phyloP scores from a whole-genome alignment of 2,797 vertebrate species.

The Manis crassicaudata region DNA sequence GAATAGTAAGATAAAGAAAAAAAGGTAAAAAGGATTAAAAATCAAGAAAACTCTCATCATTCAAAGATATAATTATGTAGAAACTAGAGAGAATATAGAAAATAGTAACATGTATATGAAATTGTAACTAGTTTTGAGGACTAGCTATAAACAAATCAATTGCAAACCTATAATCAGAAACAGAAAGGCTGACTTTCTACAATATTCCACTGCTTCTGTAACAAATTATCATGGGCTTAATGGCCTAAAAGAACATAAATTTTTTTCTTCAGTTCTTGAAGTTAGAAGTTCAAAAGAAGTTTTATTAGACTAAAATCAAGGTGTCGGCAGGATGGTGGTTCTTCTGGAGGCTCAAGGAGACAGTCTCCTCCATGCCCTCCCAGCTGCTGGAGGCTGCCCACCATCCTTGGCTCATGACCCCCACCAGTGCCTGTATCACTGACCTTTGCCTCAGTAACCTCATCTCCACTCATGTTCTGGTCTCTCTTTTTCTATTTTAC shows the following conservation, averaged over 20 bases:
- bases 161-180: background rate
- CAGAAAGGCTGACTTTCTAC: background rate
- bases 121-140: background rate
- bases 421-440: background rate
- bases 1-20: background rate
- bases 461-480: background rate
- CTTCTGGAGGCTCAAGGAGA: background rate
- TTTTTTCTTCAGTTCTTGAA: background rate
- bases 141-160: background rate
- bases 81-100: background rate
- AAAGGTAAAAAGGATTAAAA: background rate
- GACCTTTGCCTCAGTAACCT: background rate
- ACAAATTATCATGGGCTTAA: background rate
- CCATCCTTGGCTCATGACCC: background rate
- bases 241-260: background rate
- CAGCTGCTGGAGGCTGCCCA: background rate
- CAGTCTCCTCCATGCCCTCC: background rate
- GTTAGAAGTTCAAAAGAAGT: background rate
- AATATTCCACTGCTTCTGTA: background rate
- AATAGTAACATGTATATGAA: background rate
- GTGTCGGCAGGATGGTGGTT: background rate
- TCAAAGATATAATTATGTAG: background rate
- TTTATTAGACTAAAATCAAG: background rate
- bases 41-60: background rate
- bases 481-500: background rate